Conservation (phyloP, 2,888 invertebrate species). For the Mesoligia furuncula region DNA sequence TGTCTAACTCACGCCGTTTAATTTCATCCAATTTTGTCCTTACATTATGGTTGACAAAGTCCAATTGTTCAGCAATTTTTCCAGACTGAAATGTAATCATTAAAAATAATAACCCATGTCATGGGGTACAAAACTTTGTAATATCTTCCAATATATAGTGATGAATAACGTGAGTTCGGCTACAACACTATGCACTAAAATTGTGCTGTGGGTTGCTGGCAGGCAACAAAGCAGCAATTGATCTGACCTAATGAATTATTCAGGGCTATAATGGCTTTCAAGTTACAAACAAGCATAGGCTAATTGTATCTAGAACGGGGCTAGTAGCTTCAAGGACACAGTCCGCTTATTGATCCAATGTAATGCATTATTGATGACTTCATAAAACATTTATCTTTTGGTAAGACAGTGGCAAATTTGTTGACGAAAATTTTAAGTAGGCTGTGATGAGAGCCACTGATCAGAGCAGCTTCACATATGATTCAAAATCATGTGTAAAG, state of each 20-base stretch:
- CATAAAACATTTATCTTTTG: background rate
- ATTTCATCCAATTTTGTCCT: conserved; percentile 97
- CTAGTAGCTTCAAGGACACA: background rate
- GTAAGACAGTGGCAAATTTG: background rate
- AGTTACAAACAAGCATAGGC: no score
- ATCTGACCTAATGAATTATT: background rate
- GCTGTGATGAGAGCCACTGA: background rate
- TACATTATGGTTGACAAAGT: conserved; percentile 96
- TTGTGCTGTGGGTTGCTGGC: background rate
- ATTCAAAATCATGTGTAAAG: background rate
- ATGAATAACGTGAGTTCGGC: no score
- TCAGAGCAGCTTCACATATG: no score
- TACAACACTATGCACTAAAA: background rate
- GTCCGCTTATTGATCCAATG: background rate
- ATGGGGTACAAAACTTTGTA: background rate
- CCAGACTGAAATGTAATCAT: conserved; percentile 92
- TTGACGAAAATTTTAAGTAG: background rate
- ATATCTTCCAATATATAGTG: background rate
- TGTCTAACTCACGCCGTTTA: conserved; percentile 96
- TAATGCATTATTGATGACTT: background rate
- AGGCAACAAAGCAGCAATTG: background rate
- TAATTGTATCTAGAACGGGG: background rate
- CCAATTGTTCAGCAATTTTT: conserved; percentile 97
- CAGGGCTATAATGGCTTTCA: conserved; percentile 3
- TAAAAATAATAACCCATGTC: conserved; percentile 1